These are phyloP conservation scores for Bombus breviceps DNA, from an alignment of 1,140 invertebrate species.

Conservation along the genomic window DNA sequence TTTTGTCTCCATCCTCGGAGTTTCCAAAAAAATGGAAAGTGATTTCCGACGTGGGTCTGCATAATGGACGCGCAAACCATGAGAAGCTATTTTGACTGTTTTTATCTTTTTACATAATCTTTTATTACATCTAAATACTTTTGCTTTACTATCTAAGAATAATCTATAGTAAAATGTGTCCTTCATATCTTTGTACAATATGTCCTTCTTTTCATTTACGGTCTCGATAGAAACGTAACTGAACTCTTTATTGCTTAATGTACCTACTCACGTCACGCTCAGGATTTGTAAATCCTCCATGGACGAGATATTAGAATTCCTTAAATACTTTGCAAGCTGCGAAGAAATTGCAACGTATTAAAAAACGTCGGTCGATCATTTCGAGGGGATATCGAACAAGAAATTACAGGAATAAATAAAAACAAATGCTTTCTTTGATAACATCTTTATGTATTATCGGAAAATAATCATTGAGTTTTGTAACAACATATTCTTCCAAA, in stretches of 20 bases:
- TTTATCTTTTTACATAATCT: not conserved
- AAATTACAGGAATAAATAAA: conserved; percentile 6
- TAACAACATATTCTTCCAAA: not conserved
- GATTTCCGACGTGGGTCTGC: conserved; percentile 84
- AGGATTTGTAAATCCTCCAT: conserved; percentile 87
- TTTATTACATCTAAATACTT: not conserved
- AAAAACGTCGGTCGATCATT: too few species aligned
- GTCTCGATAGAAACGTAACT: conserved; percentile 1
- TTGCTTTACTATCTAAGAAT: not conserved
- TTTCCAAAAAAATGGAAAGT: conserved; percentile 86
- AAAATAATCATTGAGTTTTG: conserved; percentile 20
- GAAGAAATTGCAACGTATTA: conserved; percentile 58
- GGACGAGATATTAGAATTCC: conserved; percentile 86
- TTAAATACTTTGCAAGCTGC: conserved; percentile 86
- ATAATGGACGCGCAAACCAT: conserved; percentile 41
- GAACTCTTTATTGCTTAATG: conserved; percentile 57
- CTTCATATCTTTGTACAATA: not conserved
- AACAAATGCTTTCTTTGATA: not conserved
- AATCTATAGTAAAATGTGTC: not conserved
- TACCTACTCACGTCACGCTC: conserved; percentile 85
- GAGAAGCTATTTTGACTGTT: not conserved
- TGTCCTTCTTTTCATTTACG: not conserved
- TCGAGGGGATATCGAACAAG: not conserved
- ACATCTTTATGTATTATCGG: not conserved
- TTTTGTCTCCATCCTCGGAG: conserved; percentile 85